Conservation (phyloP, 2,888 invertebrate genomes). For the Uropetala carovei region DNA sequence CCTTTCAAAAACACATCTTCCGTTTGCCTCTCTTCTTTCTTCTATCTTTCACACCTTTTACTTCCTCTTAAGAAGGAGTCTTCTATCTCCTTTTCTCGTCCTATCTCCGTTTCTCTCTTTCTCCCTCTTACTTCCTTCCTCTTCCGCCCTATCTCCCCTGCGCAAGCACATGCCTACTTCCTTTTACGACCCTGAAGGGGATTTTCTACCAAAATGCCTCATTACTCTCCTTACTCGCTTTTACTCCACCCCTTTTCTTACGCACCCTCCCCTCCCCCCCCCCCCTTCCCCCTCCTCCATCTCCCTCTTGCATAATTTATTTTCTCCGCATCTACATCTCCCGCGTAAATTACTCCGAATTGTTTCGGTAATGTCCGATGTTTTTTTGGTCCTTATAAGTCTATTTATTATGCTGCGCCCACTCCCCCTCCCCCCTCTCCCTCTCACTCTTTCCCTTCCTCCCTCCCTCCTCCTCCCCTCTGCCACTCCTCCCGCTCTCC, state of each 20-base stretch:
- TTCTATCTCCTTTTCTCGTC: not conserved
- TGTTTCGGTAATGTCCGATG: not conserved
- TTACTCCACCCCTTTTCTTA: not conserved
- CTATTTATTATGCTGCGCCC: not conserved
- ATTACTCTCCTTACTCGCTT: not conserved
- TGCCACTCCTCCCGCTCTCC: not conserved
- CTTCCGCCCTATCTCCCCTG: not conserved
- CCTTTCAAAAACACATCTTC: not conserved
- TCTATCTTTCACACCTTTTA: not conserved
- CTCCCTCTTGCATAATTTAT: not conserved
- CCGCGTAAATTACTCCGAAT: slow-evolving; percentile 2
- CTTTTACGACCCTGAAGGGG: not conserved
- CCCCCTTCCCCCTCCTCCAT: not conserved
- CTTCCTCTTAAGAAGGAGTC: not conserved
- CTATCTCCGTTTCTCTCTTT: not conserved
- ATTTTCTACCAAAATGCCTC: not conserved
- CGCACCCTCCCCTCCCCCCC: not conserved
- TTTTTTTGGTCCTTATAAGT: not conserved
- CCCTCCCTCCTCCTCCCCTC: not conserved
- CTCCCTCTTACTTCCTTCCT: not conserved
- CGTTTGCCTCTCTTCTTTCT: not conserved
- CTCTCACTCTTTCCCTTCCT: not conserved
- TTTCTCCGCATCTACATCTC: not conserved
- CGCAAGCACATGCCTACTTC: not conserved
- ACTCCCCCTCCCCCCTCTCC: not conserved